A percentile compares a stretch with the other conserved stretches of the same genome.
Conservation (phyloP, 2,888 invertebrate genomes). For the Elaeidobius kamerunicus region DNA sequence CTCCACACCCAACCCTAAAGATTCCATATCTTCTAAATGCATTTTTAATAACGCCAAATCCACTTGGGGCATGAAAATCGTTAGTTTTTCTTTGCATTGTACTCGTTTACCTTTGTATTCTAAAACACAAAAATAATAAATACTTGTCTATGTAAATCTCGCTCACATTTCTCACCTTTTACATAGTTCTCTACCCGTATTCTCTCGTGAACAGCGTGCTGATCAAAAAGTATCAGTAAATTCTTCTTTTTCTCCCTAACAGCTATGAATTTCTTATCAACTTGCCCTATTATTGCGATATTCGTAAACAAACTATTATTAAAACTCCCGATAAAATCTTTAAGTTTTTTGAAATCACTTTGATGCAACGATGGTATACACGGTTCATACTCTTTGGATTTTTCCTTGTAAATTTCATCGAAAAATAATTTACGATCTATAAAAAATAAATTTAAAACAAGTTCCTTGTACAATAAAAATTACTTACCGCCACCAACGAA, state of each 20-base stretch:
- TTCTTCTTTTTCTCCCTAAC: slow-evolving; percentile 50
- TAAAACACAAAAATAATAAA: slow-evolving; percentile 28
- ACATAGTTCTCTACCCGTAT: slow-evolving; percentile 70
- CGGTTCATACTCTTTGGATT: slow-evolving; percentile 40
- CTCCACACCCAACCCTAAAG: slow-evolving; percentile 58
- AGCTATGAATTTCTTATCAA: slow-evolving; percentile 71
- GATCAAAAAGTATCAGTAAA: slow-evolving; percentile 71
- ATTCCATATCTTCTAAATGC: slow-evolving; percentile 54
- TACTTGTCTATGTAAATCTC: not conserved
- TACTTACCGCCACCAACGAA: slow-evolving; percentile 40
- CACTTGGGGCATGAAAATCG: slow-evolving; percentile 45
- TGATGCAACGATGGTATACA: slow-evolving; percentile 37
- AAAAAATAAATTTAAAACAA: not conserved
- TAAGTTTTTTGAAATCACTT: slow-evolving; percentile 17
- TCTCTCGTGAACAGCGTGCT: slow-evolving; percentile 86
- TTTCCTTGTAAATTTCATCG: slow-evolving; percentile 43
- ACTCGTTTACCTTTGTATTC: slow-evolving; percentile 35
- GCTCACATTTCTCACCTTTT: slow-evolving; percentile 49
- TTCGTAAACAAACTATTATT: slow-evolving; percentile 51
- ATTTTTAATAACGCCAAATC: slow-evolving; percentile 56
- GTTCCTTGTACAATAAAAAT: not conserved
- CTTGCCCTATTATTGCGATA: slow-evolving; percentile 61
- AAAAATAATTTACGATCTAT: slow-evolving; percentile 39
- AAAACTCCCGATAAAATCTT: slow-evolving; percentile 44
- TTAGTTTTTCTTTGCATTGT: slow-evolving; percentile 32